Percentiles rank a stretch among this genome's conserved stretches.
Evolutionary conservation across 2,797 vertebrate genomes (phyloP).

Genomic region (Lacerta agilis): DNA sequence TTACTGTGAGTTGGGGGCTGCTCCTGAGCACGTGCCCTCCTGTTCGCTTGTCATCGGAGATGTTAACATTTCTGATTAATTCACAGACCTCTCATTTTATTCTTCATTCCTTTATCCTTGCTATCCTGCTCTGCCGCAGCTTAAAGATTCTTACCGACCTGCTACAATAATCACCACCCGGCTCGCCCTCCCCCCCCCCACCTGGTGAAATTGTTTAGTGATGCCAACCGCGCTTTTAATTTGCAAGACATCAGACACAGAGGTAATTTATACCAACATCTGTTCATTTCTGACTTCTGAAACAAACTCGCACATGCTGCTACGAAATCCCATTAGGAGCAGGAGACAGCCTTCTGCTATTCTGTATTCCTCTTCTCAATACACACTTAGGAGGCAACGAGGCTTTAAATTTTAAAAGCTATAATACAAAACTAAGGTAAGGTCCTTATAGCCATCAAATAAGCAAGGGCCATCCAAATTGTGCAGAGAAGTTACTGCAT

Average conservation of each 20-base stretch:
- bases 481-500: conserved; percentile 50
- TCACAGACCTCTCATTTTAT: conserved; percentile 80
- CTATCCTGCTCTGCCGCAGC: conserved; percentile 76
- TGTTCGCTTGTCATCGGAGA: conserved; percentile 80
- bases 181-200: conserved; percentile 64
- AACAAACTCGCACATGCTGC: conserved; percentile 87
- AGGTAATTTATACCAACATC: conserved; percentile 96
- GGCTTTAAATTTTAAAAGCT: conserved; percentile 71
- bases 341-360: conserved; percentile 80
- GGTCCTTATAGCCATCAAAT: conserved; percentile 45
- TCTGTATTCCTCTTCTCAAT: conserved; percentile 71
- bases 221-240: conserved; percentile 95
- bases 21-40: conserved; percentile 77
- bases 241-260: conserved; percentile 88
- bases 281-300: conserved; percentile 91
- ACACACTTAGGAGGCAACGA: conserved; percentile 41
- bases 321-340: conserved; percentile 85
- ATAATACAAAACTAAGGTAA: conserved; percentile 59
- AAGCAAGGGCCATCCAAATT: conserved; percentile 38
- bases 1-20: conserved; percentile 78
- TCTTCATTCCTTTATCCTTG: conserved; percentile 79
- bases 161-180: conserved; percentile 77
- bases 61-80: conserved; percentile 84
- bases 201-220: conserved; percentile 84
- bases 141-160: conserved; percentile 79